A percentile compares a stretch with the other conserved stretches of the same genome.
These are phyloP conservation scores for Pterocles gutturalis DNA, from an alignment of 2,113 vertebrate species.

Conservation along the genomic window DNA sequence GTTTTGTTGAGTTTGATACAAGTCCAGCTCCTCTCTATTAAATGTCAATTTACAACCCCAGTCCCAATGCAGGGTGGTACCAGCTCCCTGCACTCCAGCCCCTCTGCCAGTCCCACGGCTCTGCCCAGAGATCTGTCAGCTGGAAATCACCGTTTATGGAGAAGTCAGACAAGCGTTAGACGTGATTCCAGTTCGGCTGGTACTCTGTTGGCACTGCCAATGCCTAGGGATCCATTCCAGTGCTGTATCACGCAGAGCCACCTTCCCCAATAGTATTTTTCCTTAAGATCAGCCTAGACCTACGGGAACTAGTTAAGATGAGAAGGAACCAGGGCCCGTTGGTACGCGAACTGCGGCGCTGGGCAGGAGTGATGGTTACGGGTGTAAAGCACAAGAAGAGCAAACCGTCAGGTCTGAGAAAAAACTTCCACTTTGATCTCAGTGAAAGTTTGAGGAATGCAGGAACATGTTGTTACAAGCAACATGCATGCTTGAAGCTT, in stretches of 20 bases:
- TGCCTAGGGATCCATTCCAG: background rate
- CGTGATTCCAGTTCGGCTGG: background rate
- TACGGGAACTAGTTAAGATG: background rate
- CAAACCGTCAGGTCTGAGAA: background rate
- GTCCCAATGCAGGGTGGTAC: fast-evolving
- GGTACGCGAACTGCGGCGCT: background rate
- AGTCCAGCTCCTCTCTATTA: background rate
- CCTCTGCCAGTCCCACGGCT: fast-evolving
- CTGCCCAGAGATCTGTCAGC: fast-evolving
- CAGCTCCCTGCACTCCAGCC: fast-evolving
- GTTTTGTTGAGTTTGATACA: background rate
- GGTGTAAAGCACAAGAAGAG: background rate
- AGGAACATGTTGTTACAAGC: background rate
- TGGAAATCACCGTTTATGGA: background rate
- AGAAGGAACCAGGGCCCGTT: background rate
- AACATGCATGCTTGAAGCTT: background rate
- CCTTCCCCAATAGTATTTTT: background rate
- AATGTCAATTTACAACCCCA: fast-evolving
- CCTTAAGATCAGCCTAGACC: background rate
- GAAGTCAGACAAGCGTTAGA: fast-evolving
- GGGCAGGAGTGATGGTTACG: background rate
- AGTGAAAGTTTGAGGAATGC: background rate
- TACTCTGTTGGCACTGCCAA: background rate
- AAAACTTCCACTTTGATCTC: background rate
- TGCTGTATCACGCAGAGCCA: background rate